Conservation (phyloP, 2,797 vertebrate species). For the Spea hammondii region DNA sequence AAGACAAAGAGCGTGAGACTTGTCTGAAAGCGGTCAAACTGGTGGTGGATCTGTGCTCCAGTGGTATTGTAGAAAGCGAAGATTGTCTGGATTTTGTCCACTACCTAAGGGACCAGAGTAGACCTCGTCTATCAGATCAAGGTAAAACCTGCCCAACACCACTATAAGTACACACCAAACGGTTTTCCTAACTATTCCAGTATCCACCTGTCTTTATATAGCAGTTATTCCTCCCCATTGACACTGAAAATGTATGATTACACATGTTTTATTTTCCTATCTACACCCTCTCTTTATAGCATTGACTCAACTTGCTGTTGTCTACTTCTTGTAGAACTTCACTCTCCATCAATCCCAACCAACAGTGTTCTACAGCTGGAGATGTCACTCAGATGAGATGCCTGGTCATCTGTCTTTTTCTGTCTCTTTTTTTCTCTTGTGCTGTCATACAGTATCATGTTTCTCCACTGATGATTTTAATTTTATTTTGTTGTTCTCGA, state of each 20-base stretch:
- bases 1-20: constrained; percentile 96
- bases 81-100: constrained; percentile 95
- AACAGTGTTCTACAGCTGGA: background rate
- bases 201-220: background rate
- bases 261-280: background rate
- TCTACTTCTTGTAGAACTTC: background rate
- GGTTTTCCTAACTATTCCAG: background rate
- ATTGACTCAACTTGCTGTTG: background rate
- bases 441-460: background rate
- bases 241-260: no score
- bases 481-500: background rate
- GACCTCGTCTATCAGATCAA: constrained; percentile 88
- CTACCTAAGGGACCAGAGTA: constrained; percentile 89
- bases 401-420: background rate
- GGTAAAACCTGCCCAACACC: constrained; percentile 67
- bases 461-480: background rate
- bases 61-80: constrained; percentile 91
- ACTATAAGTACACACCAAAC: no score
- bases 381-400: background rate
- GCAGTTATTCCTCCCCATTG: no score
- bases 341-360: background rate
- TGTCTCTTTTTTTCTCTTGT: background rate
- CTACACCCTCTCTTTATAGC: background rate
- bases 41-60: constrained; percentile 92
- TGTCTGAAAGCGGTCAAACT: constrained; percentile 97